Base-by-base conservation (phyloP, 2,113 vertebrate genomes). In the Phrynosoma platyrhinos region DNA sequence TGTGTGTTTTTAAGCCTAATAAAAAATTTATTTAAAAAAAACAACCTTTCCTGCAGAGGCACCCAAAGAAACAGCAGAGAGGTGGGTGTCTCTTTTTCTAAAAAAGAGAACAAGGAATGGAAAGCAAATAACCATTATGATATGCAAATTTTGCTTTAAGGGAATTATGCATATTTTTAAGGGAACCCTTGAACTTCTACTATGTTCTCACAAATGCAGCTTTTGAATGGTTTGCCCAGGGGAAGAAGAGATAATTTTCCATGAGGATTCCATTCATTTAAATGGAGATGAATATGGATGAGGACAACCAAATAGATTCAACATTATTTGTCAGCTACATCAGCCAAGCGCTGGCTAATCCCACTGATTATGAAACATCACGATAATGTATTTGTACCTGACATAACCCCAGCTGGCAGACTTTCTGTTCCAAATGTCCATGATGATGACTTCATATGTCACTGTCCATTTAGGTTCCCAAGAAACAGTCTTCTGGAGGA, bases 241-340 rank as follows among this genome's bases (percentile, higher is more conserved):
- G 30, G 53, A 9, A 10, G 25, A 21, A 13, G 3, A 87, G 92
- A 87, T 95, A 94, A 92, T 95, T 95, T 93, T 94, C 91, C 93
- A 92, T 2, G 68, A 91, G 83, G 94, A 94, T 94, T 94, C 94
- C 93, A 95, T 93, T 94, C 93, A 90, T 93, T 92, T 94, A 92
- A 94, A 94, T 86, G 64, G 84, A 91, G 88, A 94, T 95, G 89
- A 96, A 94, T 95, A 95, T 95, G 95, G 80, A 95, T 95, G 92
- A 95, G 89, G 69, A 87, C 90, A 90, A 93, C 87, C 94, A 92
- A 93, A 92, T 88, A 90, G 88, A 69, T 93, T 93, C 91, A n/a
- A 78, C 83, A 86, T 47, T 94, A 91, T 95, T 93, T 64, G 52
- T 93, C 90, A 90, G 91, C 86, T 89, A 89, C 91, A 93, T 94